Base-by-base conservation (phyloP, 2,113 vertebrate species). In the Eudyptes chrysolophus region DNA sequence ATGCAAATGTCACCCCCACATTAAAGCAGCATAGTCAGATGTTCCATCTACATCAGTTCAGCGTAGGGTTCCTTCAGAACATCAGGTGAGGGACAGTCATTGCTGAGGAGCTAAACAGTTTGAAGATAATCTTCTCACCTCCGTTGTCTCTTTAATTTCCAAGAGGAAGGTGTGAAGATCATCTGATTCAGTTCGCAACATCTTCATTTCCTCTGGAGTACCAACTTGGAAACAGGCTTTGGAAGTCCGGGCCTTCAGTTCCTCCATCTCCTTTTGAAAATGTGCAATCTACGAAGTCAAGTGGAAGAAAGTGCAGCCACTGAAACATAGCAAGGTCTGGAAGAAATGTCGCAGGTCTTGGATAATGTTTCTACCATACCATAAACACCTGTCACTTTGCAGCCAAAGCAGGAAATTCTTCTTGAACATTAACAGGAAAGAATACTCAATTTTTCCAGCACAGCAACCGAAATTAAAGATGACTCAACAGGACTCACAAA, bases 241-340 rank as follows among this genome's bases (percentile, higher is more conserved):
- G 27, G 98, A 94, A 3, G 99, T 99, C 26, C 99, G 96, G 6
- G 97, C 94, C 94, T 99, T 99, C 55, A 99, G 96, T 29, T 99
- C 99, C 34, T 99, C 99, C 88, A 99, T 92, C 95, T 99, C 99
- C 97, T 99, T 99, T 94, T 99, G 99, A 89, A 99, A 99, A 95
- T 99, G 99, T 10, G 98, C 98, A 18, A 99, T 99, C 99, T 99
- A 93, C 26, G 36, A 40, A 75, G 83, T 52, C 38, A 96, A 85
- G 25, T 0, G 1, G 29, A 25, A 71, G 42, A 75, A 71, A 76
- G n/a, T 8, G 32, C 36, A 60, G 24, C 24, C 38, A 34, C 18
- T 68, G 60, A 16, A 65, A 85, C 48, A 55, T 0, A 25, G 70
- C 22, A 48, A 22, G 21, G 44, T 32, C 54, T 89, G 69, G 40